Conservation (phyloP, 2,888 invertebrate genomes). For the Campaea margaritaria region DNA sequence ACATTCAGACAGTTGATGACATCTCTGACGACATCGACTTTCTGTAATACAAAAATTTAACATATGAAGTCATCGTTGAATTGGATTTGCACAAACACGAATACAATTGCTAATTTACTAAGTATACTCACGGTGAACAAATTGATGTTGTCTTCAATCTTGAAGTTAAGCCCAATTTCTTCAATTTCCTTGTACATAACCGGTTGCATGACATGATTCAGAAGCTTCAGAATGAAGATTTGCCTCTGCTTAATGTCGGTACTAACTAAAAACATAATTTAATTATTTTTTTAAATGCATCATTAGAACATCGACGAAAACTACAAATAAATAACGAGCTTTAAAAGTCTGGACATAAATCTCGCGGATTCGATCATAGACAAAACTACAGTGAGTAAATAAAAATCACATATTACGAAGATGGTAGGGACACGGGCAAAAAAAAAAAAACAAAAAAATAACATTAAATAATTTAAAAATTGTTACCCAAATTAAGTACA, state of each 20-base stretch:
- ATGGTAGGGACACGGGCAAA: too few relatives aligned
- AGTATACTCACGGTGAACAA: constrained; percentile 62
- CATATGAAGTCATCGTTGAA: too few relatives aligned
- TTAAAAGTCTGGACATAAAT: too few relatives aligned
- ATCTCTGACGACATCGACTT: constrained; percentile 83
- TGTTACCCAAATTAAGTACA: constrained; percentile 56
- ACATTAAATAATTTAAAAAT: neutral
- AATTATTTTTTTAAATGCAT: neutral
- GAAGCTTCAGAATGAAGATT: constrained; percentile 76
- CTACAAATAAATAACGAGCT: too few relatives aligned
- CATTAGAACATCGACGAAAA: neutral
- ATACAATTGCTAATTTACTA: neutral
- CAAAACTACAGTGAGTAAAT: too few relatives aligned
- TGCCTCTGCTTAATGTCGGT: constrained; percentile 72
- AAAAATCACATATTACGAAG: neutral
- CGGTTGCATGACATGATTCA: constrained; percentile 80
- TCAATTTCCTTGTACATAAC: constrained; percentile 77
- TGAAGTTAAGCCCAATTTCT: constrained; percentile 71
- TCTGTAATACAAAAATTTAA: constrained; percentile 65
- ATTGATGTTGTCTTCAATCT: constrained; percentile 72
- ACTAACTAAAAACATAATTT: constrained; percentile 53
- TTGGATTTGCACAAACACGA: too few relatives aligned
- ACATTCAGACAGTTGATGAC: constrained; percentile 81
- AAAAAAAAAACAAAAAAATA: too few relatives aligned
- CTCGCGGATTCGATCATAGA: too few relatives aligned